A percentile compares a stretch with the other conserved stretches of the same genome.
Evolutionary conservation across 2,797 vertebrate genomes (phyloP).

Genomic region (Eutrigla gurnardus): DNA sequence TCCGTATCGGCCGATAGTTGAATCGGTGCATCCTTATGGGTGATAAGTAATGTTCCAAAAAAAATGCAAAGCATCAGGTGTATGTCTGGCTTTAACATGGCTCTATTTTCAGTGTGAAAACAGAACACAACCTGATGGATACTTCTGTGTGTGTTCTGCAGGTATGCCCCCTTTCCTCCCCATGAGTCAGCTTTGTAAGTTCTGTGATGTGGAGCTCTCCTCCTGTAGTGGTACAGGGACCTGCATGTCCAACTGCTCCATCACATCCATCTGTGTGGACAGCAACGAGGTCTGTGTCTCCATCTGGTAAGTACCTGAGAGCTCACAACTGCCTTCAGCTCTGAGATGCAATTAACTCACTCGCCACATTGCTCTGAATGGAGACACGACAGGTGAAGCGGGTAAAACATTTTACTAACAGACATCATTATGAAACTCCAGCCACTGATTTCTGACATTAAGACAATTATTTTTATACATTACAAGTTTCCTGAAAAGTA

Average conservation of each 20-base stretch:
- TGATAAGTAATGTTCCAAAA: too few relatives aligned
- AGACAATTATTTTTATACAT: too few relatives aligned
- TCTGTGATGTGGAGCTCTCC: conserved; percentile 77
- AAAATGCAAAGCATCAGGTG: too few relatives aligned
- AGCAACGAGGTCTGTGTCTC: conserved; percentile 79
- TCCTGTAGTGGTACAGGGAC: conserved; percentile 73
- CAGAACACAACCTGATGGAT: conserved; percentile 1
- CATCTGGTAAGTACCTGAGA: conserved; percentile 79
- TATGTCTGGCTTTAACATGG: not conserved
- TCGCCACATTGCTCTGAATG: not conserved
- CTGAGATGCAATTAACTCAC: not conserved
- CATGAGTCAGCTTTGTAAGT: conserved; percentile 75
- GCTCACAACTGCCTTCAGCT: not conserved
- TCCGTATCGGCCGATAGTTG: too few relatives aligned
- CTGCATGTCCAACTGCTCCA: conserved; percentile 79
- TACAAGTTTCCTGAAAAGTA: too few relatives aligned
- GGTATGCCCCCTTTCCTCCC: conserved; percentile 29
- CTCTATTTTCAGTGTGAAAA: not conserved
- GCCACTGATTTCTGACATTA: too few relatives aligned
- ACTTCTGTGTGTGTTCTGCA: conserved; percentile 45
- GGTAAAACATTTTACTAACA: too few relatives aligned
- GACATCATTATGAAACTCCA: too few relatives aligned
- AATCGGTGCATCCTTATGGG: not conserved
- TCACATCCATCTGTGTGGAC: conserved; percentile 70
- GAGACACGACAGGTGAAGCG: too few relatives aligned